Conservation (phyloP, 2,888 invertebrate genomes). For the Cephus runcator region DNA sequence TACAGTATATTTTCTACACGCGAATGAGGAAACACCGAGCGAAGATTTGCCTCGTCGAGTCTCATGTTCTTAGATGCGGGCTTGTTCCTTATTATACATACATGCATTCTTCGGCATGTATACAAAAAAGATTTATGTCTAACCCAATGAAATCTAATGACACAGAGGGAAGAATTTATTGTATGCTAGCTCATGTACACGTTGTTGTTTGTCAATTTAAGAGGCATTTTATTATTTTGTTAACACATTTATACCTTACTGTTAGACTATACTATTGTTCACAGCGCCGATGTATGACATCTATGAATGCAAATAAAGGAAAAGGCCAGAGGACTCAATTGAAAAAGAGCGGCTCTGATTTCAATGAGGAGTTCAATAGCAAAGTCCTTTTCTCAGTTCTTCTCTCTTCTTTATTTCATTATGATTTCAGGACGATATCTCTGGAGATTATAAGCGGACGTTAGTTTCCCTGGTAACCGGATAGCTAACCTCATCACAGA, state of each 20-base stretch:
- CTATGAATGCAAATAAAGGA: background rate
- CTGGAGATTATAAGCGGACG: conserved; percentile 76
- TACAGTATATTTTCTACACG: too few relatives aligned
- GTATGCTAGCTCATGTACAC: background rate
- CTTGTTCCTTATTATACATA: too few relatives aligned
- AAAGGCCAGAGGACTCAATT: background rate
- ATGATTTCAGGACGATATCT: conserved; percentile 74
- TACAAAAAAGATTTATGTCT: too few relatives aligned
- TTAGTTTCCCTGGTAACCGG: conserved; percentile 71
- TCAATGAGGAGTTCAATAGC: too few relatives aligned
- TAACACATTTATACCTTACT: background rate
- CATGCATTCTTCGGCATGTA: too few relatives aligned
- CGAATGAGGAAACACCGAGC: too few relatives aligned
- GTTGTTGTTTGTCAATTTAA: conserved; percentile 5
- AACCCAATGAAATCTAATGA: too few relatives aligned
- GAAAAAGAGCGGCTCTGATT: background rate
- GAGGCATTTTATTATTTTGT: background rate
- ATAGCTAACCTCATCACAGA: conserved; percentile 7
- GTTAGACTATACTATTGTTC: background rate
- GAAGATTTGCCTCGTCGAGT: too few relatives aligned
- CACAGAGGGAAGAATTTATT: background rate
- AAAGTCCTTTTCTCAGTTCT: too few relatives aligned
- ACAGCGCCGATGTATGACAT: conserved; percentile 1
- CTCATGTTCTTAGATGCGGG: too few relatives aligned
- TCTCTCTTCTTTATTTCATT: conserved; percentile 45